Conservation (phyloP, 2,888 invertebrate species). For the Calameuta pallipes region DNA sequence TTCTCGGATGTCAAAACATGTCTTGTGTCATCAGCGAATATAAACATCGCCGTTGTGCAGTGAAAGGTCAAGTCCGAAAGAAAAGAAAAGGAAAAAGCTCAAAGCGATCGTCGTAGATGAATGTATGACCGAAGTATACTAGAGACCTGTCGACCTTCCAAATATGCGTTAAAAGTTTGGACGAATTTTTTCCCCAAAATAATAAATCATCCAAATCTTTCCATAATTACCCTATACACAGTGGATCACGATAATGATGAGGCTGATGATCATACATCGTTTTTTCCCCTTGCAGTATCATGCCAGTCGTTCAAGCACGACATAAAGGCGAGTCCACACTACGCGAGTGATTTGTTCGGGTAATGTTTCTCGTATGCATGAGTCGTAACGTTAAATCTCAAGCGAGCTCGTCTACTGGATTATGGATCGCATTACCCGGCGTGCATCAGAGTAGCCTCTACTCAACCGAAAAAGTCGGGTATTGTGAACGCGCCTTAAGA, state of each 20-base stretch:
- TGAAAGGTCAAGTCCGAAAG: neutral
- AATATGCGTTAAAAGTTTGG: too few relatives aligned
- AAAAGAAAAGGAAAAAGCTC: neutral
- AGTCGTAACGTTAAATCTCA: neutral
- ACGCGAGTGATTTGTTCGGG: neutral
- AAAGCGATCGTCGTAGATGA: too few relatives aligned
- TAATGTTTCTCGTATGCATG: neutral
- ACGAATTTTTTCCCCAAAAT: too few relatives aligned
- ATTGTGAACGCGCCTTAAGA: neutral
- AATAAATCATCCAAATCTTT: too few relatives aligned
- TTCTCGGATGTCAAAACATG: too few relatives aligned
- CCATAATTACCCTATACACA: too few relatives aligned
- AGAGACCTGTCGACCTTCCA: too few relatives aligned
- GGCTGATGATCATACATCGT: neutral
- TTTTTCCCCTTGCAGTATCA: neutral
- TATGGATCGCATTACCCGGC: too few relatives aligned
- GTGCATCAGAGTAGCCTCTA: too few relatives aligned
- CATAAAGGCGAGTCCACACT: neutral
- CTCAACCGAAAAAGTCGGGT: neutral
- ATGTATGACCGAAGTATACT: too few relatives aligned
- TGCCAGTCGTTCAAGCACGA: neutral
- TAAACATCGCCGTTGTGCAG: too few relatives aligned
- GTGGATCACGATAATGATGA: neutral
- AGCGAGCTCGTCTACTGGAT: neutral
- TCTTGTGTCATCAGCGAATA: too few relatives aligned